Conservation (phyloP, 2,888 invertebrate genomes). For the Yponomeuta cagnagella region DNA sequence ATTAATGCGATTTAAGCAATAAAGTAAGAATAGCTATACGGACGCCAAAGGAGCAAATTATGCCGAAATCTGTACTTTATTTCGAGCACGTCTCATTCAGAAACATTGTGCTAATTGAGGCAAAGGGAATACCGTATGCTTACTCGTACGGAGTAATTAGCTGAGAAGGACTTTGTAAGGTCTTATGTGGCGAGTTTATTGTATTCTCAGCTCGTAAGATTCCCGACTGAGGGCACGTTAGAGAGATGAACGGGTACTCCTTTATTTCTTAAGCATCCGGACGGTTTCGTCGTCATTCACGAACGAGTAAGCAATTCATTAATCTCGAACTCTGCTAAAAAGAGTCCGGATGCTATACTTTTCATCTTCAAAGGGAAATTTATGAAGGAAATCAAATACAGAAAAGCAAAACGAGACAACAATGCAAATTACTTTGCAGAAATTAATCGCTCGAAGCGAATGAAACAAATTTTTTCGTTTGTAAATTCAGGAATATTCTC, state of each 20-base stretch:
- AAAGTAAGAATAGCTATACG: neutral
- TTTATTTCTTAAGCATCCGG: conserved; percentile 6
- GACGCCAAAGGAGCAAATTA: neutral
- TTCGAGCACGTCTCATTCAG: conserved; percentile 21
- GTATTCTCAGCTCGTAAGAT: conserved; percentile 7
- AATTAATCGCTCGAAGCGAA: neutral
- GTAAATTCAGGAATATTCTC: too few relatives aligned
- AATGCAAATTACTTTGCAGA: neutral
- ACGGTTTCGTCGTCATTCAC: neutral
- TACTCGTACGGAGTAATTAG: conserved; percentile 33
- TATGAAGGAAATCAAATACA: neutral
- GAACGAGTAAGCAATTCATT: neutral
- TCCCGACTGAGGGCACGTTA: conserved; percentile 8
- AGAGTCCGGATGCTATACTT: neutral
- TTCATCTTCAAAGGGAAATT: neutral
- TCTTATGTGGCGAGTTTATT: conserved; percentile 18
- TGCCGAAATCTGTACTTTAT: conserved; percentile 9
- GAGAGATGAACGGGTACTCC: neutral
- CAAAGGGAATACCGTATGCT: conserved; percentile 25
- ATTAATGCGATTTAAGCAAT: neutral
- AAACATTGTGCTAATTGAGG: conserved; percentile 25
- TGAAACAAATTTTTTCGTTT: neutral
- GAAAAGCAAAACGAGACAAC: neutral
- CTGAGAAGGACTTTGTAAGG: conserved; percentile 27
- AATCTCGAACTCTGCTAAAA: neutral